A percentile compares a stretch with the other conserved stretches of the same genome.
Conservation (phyloP, 2,888 invertebrate species). For the Stomorhina lunata region DNA sequence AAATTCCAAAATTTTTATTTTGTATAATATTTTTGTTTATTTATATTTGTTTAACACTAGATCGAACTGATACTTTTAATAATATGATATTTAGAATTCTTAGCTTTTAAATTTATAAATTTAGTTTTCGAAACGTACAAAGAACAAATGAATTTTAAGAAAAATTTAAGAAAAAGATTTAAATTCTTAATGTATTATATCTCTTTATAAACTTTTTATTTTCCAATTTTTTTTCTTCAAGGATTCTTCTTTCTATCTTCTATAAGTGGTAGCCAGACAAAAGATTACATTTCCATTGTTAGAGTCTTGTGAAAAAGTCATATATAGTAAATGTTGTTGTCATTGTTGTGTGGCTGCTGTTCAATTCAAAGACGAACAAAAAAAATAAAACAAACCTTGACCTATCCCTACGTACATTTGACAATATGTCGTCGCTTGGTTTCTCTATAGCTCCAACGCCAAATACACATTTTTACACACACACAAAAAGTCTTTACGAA, state of each 20-base stretch:
- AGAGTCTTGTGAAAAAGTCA: slow-evolving; percentile 8
- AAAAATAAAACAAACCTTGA: slow-evolving; percentile 57
- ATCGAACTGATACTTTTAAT: no score
- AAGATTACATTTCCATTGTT: slow-evolving; percentile 1
- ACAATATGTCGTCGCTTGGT: slow-evolving; percentile 19
- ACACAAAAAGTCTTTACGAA: slow-evolving; percentile 3
- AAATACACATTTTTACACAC: background rate
- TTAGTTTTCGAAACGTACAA: no score
- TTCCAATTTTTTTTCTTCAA: background rate
- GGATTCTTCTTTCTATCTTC: background rate
- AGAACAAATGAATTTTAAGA: no score
- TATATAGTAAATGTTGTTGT: slow-evolving; percentile 16
- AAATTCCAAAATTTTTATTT: no score
- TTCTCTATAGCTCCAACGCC: slow-evolving; percentile 8
- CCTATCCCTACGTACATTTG: slow-evolving; percentile 60
- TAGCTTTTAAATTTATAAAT: no score
- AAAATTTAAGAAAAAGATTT: no score
- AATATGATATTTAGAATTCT: no score
- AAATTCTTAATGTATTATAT: no score
- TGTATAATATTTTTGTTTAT: no score
- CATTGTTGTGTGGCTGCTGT: slow-evolving; percentile 8
- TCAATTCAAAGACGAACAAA: background rate
- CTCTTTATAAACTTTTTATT: no score
- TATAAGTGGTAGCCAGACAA: background rate
- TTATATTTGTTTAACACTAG: no score